These are phyloP conservation scores for Polia nebulosa DNA, from an alignment of 2,888 invertebrate species.

Conservation along the genomic window DNA sequence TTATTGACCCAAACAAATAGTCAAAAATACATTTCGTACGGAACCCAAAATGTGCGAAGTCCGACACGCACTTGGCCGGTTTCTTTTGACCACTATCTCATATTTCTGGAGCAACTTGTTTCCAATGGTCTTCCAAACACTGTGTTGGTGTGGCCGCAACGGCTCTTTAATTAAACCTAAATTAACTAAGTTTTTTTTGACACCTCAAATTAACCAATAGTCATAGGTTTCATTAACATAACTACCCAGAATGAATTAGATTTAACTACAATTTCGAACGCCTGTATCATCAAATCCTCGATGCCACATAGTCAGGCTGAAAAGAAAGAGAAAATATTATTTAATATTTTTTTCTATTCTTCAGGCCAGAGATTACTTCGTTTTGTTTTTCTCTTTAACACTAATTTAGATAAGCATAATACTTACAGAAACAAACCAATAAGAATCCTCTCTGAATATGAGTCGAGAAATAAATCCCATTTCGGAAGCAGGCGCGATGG, in stretches of 20 bases:
- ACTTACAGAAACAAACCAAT: constrained; percentile 96
- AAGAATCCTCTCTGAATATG: constrained; percentile 94
- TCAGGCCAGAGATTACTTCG: no score
- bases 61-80: no score
- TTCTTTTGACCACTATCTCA: neutral
- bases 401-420: neutral
- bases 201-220: neutral
- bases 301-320: constrained; percentile 90
- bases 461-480: constrained; percentile 93
- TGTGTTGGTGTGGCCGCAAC: neutral
- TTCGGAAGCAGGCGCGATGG: constrained; percentile 94
- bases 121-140: neutral
- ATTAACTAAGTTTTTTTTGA: neutral
- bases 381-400: no score
- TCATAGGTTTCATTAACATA: neutral
- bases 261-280: constrained; percentile 38
- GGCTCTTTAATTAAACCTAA: neutral
- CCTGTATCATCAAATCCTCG: constrained; percentile 75
- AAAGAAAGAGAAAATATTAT: constrained; percentile 69
- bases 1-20: no score
- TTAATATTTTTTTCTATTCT: no score
- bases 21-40: no score
- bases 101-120: neutral
- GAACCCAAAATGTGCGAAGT: no score
- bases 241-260: constrained; percentile 9